These are phyloP conservation scores for Cheilosia urbana DNA, from an alignment of 2,888 invertebrate genomes.

Conservation along the genomic window DNA sequence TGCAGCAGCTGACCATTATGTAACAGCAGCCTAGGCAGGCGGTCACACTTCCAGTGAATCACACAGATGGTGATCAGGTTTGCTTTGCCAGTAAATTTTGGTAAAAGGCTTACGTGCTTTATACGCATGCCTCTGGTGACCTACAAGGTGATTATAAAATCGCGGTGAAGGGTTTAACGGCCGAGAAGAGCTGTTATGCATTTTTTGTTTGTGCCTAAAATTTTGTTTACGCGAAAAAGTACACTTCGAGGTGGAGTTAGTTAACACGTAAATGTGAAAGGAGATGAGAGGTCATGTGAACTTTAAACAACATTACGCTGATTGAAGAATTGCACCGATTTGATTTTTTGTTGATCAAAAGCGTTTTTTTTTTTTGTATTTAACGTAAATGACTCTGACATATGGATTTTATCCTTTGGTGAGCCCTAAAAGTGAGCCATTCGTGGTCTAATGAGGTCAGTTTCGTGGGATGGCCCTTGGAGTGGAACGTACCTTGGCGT, in stretches of 20 bases:
- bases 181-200: slow-evolving; percentile 36
- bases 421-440: too few species aligned
- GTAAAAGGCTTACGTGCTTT: slow-evolving; percentile 49
- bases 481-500: too few species aligned
- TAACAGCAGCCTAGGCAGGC: slow-evolving; percentile 41
- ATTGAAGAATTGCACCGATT: neutral
- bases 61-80: slow-evolving; percentile 50
- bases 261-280: slow-evolving; percentile 28
- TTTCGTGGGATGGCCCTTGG: too few species aligned
- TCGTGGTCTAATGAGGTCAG: too few species aligned
- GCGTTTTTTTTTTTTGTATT: neutral
- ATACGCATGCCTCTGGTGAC: slow-evolving; percentile 36
- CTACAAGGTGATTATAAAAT: slow-evolving; percentile 65
- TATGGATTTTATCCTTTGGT: too few species aligned
- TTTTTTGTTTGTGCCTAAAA: neutral
- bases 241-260: slow-evolving; percentile 1
- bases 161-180: slow-evolving; percentile 56
- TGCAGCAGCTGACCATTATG: slow-evolving; percentile 73
- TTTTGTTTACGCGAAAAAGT: neutral
- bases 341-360: neutral
- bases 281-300: neutral
- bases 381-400: too few species aligned
- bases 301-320: too few species aligned
- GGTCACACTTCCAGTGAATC: slow-evolving; percentile 54
- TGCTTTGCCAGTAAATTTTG: slow-evolving; percentile 26